phyloP scores from a whole-genome alignment of 1,140 invertebrate species.

The Solenopsis invicta region DNA sequence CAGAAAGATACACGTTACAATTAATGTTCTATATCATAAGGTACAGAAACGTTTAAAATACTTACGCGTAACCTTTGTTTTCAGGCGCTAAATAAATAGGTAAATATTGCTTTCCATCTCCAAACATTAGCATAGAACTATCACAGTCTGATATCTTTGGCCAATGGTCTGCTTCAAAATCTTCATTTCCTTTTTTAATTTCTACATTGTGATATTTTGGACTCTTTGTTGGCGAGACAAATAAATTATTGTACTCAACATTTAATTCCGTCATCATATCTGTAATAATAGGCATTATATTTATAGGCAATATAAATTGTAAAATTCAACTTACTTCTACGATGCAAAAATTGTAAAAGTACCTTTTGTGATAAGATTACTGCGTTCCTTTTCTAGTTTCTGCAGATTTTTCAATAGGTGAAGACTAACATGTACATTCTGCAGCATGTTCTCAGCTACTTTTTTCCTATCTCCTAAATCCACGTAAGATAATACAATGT shows the following conservation, averaged over 20 bases:
- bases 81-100: conserved; percentile 91
- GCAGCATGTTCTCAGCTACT: conserved; percentile 83
- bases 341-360: background rate
- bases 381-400: conserved; percentile 88
- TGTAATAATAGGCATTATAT: background rate
- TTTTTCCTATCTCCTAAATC: conserved; percentile 81
- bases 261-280: conserved; percentile 19
- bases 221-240: conserved; percentile 75
- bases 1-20: conserved; percentile 61
- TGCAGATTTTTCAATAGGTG: conserved; percentile 90
- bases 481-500: conserved; percentile 87
- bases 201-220: conserved; percentile 73
- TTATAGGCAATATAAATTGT: background rate
- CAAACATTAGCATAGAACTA: conserved; percentile 63
- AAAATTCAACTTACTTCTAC: background rate
- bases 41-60: conserved; percentile 48
- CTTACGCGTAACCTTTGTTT: conserved; percentile 92
- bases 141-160: conserved; percentile 75
- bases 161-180: conserved; percentile 78
- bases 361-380: conserved; percentile 35
- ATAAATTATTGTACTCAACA: conserved; percentile 72
- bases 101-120: conserved; percentile 78
- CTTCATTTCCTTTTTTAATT: conserved; percentile 71
- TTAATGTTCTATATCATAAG: background rate
- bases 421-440: conserved; percentile 85